Evolutionary conservation across 2,113 vertebrate species (phyloP).

Genomic region (Chamaea fasciata): DNA sequence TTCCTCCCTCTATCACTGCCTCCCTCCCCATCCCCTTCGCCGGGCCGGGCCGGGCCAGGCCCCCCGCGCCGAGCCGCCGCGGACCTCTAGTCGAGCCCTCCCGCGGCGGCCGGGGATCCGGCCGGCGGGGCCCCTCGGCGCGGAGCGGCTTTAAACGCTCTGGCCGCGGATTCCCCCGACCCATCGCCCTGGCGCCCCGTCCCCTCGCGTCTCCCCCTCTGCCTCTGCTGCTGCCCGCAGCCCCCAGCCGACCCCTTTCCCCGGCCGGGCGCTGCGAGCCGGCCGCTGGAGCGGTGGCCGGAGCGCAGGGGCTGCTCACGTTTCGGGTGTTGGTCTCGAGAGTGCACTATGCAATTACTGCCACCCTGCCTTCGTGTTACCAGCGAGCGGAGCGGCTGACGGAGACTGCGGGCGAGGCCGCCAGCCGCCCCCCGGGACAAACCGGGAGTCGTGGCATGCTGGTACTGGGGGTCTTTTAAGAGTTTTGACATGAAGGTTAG

Average conservation of each 20-base stretch:
- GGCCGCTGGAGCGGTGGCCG: not conserved
- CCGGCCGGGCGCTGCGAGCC: not conserved
- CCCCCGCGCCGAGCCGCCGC: not conserved
- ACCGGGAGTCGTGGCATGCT: not conserved
- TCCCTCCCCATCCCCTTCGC: not conserved
- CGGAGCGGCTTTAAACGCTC: not conserved
- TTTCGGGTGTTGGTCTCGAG: not conserved
- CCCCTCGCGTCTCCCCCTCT: not conserved
- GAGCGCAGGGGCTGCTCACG: not conserved
- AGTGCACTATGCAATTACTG: conserved; percentile 36
- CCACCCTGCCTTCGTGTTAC: not conserved
- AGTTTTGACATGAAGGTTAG: conserved; percentile 33
- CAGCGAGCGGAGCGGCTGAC: not conserved
- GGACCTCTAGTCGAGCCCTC: not conserved
- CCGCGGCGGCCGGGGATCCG: not conserved
- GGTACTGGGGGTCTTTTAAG: not conserved
- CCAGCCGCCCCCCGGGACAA: not conserved
- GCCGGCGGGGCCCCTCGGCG: not conserved
- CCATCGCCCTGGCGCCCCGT: not conserved
- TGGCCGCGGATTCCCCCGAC: not conserved
- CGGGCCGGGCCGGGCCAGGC: not conserved
- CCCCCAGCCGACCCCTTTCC: not conserved
- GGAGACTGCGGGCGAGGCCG: not conserved
- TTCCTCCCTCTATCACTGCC: not conserved
- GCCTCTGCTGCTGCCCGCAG: not conserved